Evolutionary conservation across 64 coral and sea anemone species (phyloP), one percentile per base, ranked within the genome.

Genomic region (Porites lutea): DNA sequence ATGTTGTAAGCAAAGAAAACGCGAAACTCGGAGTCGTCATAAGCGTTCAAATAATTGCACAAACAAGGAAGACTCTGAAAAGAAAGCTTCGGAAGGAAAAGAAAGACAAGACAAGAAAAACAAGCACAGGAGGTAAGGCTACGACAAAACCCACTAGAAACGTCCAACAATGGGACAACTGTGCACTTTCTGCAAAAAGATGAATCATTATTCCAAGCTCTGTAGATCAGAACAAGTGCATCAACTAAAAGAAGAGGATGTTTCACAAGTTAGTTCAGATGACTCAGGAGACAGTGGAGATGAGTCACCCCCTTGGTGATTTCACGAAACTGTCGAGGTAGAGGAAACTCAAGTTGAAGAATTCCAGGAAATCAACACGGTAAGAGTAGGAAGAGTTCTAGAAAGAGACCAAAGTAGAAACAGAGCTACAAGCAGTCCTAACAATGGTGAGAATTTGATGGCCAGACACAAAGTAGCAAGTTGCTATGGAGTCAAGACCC

Each of bases 171-270:
- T 71, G 55, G 89, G 78, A 59, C 52, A 91, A 43, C 78, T 82
- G 43, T 91, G 78, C 48, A 8, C 52, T 44, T 43, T 67, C 5
- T 82, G 89, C 71, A 51, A 46, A 46, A 91, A 91, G 65, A 77
- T 59, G 20, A 91, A 91, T 71, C 52, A 91, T 79, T 90, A 71
- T 44, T 64, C 89, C 70, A 90, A 66, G 71, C 8, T 90, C 66
- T 90, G 78, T 49, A 19, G 53, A 9, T 14, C 43, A 75, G 49
- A 47, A 19, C 15, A 67, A 0, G 64, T 67, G 5, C 64, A 67
- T 67, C 64, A 67, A 15, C 21, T 67, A 67, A 6, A 67, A 67
- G 64, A 67, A 67, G 64, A 6, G 21, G 16, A 5, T n/a, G 19
- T 19, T 5, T 15, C 64, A 67, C 15, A 67, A 13, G 5, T 6